Conservation (phyloP, 1,140 invertebrate species). For the Kradibia gibbosae region DNA sequence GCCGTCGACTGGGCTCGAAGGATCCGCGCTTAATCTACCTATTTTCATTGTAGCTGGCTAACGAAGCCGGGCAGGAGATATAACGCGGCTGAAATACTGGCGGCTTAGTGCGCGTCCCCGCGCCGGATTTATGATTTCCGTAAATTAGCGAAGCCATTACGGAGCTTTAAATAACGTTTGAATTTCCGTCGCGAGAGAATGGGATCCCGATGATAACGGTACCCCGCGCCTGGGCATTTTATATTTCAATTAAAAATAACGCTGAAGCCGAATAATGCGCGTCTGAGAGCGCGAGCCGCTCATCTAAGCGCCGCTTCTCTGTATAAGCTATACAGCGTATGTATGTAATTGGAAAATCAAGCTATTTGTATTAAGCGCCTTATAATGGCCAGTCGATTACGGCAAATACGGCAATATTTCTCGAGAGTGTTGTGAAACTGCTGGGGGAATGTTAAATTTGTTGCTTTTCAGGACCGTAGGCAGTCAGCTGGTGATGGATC, state of each 20-base stretch:
- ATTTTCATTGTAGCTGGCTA: conserved; percentile 48
- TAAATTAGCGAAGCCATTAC: conserved; percentile 11
- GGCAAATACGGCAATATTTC: background rate
- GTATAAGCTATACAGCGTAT: background rate
- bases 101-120: background rate
- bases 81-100: background rate
- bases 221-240: background rate
- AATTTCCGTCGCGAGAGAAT: background rate
- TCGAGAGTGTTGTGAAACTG: background rate
- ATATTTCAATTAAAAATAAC: background rate
- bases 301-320: background rate
- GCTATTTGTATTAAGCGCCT: background rate
- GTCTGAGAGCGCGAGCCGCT: background rate
- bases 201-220: background rate
- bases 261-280: too few relatives aligned
- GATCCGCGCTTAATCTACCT: conserved; percentile 24
- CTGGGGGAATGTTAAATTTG: background rate
- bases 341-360: background rate
- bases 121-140: conserved; percentile 35
- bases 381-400: background rate
- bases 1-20: background rate
- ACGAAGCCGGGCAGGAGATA: background rate
- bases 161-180: conserved; percentile 14
- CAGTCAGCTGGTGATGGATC: conserved; percentile 90
- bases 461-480: conserved; percentile 79